phyloP scores from a whole-genome alignment of 2,888 invertebrate genomes.

The Nasonovia ribisnigri region DNA sequence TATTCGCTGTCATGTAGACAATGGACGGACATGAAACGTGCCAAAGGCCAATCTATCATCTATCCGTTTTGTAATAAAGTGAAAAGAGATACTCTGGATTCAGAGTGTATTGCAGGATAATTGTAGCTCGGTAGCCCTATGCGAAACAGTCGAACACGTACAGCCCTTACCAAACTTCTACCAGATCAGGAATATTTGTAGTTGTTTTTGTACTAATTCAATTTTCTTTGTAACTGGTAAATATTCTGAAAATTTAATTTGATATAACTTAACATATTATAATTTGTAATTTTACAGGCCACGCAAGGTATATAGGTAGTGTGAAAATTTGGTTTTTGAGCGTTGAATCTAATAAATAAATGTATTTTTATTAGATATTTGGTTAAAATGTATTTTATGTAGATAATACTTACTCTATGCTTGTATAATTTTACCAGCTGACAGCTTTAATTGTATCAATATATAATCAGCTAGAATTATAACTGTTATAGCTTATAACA shows the following conservation, averaged over 20 bases:
- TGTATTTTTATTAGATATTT: not conserved
- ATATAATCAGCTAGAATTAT: not conserved
- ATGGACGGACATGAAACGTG: slow-evolving; percentile 88
- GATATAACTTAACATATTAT: too few species aligned
- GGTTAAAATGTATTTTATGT: not conserved
- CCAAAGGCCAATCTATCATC: slow-evolving; percentile 79
- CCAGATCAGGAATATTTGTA: slow-evolving; percentile 75
- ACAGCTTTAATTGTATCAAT: not conserved
- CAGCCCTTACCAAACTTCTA: slow-evolving; percentile 81
- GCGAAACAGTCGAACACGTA: slow-evolving; percentile 86
- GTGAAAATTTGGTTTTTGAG: not conserved
- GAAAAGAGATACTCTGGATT: slow-evolving; percentile 90
- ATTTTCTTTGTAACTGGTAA: not conserved
- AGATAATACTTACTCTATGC: not conserved
- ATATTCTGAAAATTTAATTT: not conserved
- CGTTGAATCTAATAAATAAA: not conserved
- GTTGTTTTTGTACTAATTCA: not conserved
- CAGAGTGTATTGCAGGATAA: slow-evolving; percentile 94
- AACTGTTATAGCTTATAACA: not conserved
- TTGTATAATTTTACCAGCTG: not conserved
- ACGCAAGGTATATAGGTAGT: not conserved
- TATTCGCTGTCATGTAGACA: slow-evolving; percentile 89
- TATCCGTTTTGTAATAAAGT: slow-evolving; percentile 96
- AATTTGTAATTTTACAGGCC: not conserved
- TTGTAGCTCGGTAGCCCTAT: slow-evolving; percentile 90